phyloP scores from a whole-genome alignment of 2,888 invertebrate genomes.

The Caenorhabditis plicata region DNA sequence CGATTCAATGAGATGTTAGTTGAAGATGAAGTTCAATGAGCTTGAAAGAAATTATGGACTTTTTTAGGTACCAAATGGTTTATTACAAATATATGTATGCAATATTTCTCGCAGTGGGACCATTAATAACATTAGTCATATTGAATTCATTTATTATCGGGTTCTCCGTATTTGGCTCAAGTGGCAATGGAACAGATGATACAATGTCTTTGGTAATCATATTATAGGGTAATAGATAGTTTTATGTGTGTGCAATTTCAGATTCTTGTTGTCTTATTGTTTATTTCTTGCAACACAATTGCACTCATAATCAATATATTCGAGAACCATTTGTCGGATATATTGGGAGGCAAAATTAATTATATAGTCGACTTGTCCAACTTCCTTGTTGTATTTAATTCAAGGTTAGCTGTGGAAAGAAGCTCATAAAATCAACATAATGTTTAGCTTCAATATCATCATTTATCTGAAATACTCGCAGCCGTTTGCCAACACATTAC shows the following conservation, averaged over 20 bases:
- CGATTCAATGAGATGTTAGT: constrained; percentile 55
- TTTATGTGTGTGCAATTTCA: constrained; percentile 14
- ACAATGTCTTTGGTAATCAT: constrained; percentile 45
- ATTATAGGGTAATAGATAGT: background rate
- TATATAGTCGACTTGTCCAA: constrained; percentile 65
- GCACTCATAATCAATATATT: constrained; percentile 63
- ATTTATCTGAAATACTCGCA: constrained; percentile 64
- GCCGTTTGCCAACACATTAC: constrained; percentile 53
- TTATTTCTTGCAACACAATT: constrained; percentile 63
- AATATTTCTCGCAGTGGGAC: constrained; percentile 62
- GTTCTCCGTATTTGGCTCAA: constrained; percentile 38
- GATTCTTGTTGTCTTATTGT: constrained; percentile 63
- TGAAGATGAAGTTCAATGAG: no score
- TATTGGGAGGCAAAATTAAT: constrained; percentile 53
- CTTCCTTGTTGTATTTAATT: constrained; percentile 64
- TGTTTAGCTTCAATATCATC: constrained; percentile 60
- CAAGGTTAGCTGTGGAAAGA: constrained; percentile 32
- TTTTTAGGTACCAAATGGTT: constrained; percentile 46
- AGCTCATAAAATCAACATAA: background rate
- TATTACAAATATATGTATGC: constrained; percentile 64
- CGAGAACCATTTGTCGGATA: constrained; percentile 48
- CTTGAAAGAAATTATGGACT: background rate
- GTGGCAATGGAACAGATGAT: constrained; percentile 30
- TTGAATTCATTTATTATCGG: constrained; percentile 62
- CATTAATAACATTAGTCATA: constrained; percentile 54